These are phyloP conservation scores for Dynastes maya DNA, from an alignment of 2,888 invertebrate species.

Conservation along the genomic window DNA sequence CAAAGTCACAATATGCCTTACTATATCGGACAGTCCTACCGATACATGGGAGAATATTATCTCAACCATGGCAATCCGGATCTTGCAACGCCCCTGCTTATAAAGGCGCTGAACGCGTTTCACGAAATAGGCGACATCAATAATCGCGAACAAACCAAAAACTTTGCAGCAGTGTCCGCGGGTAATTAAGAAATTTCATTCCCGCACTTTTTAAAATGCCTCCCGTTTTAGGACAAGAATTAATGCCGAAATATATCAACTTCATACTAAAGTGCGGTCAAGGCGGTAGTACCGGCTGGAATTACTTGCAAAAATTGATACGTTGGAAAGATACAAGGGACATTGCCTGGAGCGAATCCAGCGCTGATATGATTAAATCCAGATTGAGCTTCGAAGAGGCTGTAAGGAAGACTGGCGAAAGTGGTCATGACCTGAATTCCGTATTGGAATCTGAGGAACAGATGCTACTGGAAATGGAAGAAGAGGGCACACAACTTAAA, in stretches of 20 bases:
- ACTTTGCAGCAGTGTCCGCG: conserved; percentile 64
- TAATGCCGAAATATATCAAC: conserved; percentile 61
- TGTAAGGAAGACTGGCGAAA: conserved; percentile 16
- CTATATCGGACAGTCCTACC: conserved; percentile 65
- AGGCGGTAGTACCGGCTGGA: conserved; percentile 51
- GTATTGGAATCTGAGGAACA: conserved; percentile 25
- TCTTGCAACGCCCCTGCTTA: conserved; percentile 63
- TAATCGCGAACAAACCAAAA: conserved; percentile 63
- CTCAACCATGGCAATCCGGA: conserved; percentile 62
- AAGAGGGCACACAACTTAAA: too few relatives aligned
- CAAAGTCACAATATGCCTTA: conserved; percentile 60
- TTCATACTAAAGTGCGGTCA: conserved; percentile 58
- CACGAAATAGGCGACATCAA: conserved; percentile 56
- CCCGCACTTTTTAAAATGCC: background rate
- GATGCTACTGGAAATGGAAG: too few relatives aligned
- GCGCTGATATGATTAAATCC: background rate
- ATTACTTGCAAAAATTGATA: conserved; percentile 59
- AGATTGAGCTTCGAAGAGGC: conserved; percentile 35
- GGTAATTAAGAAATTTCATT: conserved; percentile 55
- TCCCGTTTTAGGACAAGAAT: conserved; percentile 60
- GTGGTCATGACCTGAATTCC: conserved; percentile 34
- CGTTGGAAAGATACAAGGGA: conserved; percentile 64
- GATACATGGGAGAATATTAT: conserved; percentile 66
- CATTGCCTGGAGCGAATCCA: conserved; percentile 57
- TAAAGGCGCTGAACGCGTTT: conserved; percentile 63